Conservation (phyloP, 1,140 invertebrate genomes). For the Platyscapa corneri region DNA sequence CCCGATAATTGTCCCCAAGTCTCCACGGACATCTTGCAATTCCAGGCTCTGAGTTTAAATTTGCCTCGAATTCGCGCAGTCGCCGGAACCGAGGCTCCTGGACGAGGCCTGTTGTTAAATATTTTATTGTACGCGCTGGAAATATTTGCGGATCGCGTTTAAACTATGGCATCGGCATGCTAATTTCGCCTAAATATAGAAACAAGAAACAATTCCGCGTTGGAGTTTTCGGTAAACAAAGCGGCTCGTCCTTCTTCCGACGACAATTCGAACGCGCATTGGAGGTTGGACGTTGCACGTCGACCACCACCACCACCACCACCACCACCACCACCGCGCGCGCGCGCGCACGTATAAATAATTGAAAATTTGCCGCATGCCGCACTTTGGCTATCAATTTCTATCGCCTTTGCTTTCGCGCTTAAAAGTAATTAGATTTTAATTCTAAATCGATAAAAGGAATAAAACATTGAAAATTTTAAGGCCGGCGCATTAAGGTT, state of each 20-base stretch:
- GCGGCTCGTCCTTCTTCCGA: not conserved
- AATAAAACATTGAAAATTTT: too few species aligned
- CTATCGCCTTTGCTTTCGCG: too few species aligned
- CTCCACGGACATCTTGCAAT: not conserved
- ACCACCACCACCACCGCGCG: too few species aligned
- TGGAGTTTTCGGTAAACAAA: not conserved
- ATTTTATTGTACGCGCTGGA: not conserved
- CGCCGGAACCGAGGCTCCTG: not conserved
- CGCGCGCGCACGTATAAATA: too few species aligned
- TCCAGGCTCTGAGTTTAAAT: not conserved
- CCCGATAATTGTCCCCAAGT: not conserved
- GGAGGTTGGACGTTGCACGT: too few species aligned
- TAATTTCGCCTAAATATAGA: not conserved
- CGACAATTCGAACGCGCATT: too few species aligned
- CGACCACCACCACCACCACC: too few species aligned
- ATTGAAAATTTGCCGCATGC: too few species aligned
- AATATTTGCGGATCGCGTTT: not conserved
- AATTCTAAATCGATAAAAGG: too few species aligned
- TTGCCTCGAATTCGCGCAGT: not conserved
- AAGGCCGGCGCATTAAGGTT: too few species aligned
- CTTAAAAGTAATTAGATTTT: too few species aligned
- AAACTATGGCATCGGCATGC: not conserved
- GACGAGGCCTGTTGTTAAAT: conserved; percentile 10
- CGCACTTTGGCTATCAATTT: too few species aligned
- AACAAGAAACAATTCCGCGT: not conserved